Percentiles rank a stretch among this genome's conserved stretches.
phyloP scores from a whole-genome alignment of 2,797 vertebrate species.

The Acrocephalus scirpaceus region DNA sequence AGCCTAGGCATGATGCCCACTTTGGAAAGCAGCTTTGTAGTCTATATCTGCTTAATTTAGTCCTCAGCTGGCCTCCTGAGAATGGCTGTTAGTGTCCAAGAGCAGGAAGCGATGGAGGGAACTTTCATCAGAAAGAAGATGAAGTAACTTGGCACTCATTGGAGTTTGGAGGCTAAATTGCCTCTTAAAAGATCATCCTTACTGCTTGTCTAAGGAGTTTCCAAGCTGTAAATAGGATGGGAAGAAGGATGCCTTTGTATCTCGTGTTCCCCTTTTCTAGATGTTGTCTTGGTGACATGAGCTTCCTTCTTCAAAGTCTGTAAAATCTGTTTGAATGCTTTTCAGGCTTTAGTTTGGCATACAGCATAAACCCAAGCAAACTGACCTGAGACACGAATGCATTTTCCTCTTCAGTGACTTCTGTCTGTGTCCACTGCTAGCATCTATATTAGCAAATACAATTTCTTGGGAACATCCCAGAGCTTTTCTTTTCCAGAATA shows the following conservation, averaged over 20 bases:
- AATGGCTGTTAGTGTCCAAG: constrained; percentile 26
- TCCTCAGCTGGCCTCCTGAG: constrained; percentile 51
- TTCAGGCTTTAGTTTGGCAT: constrained; percentile 6
- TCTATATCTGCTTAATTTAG: constrained; percentile 59
- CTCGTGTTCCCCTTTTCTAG: not conserved
- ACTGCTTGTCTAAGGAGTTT: constrained; percentile 32
- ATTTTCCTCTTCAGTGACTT: constrained; percentile 20
- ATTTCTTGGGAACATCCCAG: not conserved
- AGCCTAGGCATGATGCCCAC: constrained; percentile 59
- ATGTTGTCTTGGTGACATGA: constrained; percentile 37
- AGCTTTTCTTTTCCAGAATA: not conserved
- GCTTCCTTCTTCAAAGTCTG: constrained; percentile 14
- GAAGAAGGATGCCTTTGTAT: constrained; percentile 26
- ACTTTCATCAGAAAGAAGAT: constrained; percentile 38
- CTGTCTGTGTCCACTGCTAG: not conserved
- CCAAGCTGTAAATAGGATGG: constrained; percentile 16
- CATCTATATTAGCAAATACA: constrained; percentile 16
- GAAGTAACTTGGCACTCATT: constrained; percentile 33
- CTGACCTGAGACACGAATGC: not conserved
- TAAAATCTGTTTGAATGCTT: constrained; percentile 36
- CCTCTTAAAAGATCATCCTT: constrained; percentile 33
- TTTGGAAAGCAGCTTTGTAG: constrained; percentile 54
- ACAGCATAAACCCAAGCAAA: not conserved
- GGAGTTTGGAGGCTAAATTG: constrained; percentile 12
- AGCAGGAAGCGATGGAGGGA: constrained; percentile 17